Conservation (phyloP, 1,140 invertebrate species). For the Campoletis sonorensis region DNA sequence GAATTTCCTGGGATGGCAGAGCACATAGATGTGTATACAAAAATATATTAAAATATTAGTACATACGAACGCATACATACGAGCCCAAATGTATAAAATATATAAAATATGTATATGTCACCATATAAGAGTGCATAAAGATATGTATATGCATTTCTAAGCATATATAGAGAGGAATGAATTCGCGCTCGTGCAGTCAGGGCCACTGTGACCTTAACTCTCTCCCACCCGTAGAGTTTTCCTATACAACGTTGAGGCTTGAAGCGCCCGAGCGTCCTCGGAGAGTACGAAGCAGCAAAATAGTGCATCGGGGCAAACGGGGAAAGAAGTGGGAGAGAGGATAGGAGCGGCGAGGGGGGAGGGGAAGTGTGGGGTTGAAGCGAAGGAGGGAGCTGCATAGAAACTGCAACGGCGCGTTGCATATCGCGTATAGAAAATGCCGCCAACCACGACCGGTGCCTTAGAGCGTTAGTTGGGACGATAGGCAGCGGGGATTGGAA, state of each 20-base stretch:
- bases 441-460: constrained; percentile 48
- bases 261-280: constrained; percentile 23
- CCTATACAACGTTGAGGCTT: constrained; percentile 11
- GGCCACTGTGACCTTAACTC: constrained; percentile 75
- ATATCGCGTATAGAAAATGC: constrained; percentile 54
- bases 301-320: not conserved
- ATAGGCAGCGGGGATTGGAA: constrained; percentile 56
- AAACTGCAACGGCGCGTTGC: constrained; percentile 48
- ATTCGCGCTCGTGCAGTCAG: constrained; percentile 74
- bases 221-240: constrained; percentile 39
- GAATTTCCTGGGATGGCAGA: not conserved
- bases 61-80: not conserved
- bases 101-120: no score
- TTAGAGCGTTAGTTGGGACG: constrained; percentile 49
- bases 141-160: not conserved
- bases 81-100: no score
- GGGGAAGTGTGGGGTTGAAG: no score
- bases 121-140: not conserved
- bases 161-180: constrained; percentile 48
- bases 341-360: not conserved
- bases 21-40: not conserved
- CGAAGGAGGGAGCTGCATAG: constrained; percentile 16
- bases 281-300: constrained; percentile 5
- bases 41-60: no score
- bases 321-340: not conserved